Evolutionary conservation across 92 coral and sea anemone genomes (phyloP).

Genomic region (Zoanthus sociatus): DNA sequence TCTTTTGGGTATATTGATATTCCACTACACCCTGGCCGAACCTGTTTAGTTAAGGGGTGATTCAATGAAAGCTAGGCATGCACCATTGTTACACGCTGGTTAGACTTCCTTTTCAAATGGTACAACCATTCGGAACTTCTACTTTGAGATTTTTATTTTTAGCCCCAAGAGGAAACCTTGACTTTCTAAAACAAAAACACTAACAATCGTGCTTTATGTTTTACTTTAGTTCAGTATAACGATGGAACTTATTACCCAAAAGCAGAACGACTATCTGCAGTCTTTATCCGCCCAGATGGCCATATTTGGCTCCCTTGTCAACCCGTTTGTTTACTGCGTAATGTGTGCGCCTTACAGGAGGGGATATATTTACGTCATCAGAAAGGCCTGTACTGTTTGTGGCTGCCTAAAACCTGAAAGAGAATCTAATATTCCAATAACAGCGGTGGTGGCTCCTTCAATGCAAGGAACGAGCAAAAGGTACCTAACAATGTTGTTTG

Average conservation of each 20-base stretch:
- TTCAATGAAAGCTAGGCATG: too few relatives aligned
- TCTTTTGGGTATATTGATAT: too few relatives aligned
- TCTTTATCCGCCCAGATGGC: slow-evolving; percentile 73
- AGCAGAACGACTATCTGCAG: slow-evolving; percentile 57
- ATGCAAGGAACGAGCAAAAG: neutral
- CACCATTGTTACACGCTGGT: too few relatives aligned
- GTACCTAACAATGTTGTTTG: neutral
- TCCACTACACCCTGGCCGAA: too few relatives aligned
- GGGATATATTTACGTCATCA: slow-evolving; percentile 58
- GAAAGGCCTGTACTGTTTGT: slow-evolving; percentile 43
- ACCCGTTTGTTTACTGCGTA: slow-evolving; percentile 61
- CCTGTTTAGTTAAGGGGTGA: too few relatives aligned
- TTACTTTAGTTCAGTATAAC: slow-evolving; percentile 59
- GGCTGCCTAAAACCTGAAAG: slow-evolving; percentile 35
- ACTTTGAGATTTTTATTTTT: too few relatives aligned
- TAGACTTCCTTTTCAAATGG: too few relatives aligned
- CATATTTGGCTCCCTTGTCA: slow-evolving; percentile 52
- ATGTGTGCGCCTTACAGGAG: slow-evolving; percentile 63
- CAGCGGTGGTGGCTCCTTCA: slow-evolving; percentile 33
- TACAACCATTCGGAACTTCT: too few relatives aligned
- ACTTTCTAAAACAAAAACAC: too few relatives aligned
- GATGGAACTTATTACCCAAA: slow-evolving; percentile 45
- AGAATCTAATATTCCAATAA: neutral
- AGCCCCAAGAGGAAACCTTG: neutral
- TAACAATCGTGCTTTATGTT: neutral